These are phyloP conservation scores for Azemiops feae DNA, from an alignment of 2,113 vertebrate genomes.

Conservation along the genomic window DNA sequence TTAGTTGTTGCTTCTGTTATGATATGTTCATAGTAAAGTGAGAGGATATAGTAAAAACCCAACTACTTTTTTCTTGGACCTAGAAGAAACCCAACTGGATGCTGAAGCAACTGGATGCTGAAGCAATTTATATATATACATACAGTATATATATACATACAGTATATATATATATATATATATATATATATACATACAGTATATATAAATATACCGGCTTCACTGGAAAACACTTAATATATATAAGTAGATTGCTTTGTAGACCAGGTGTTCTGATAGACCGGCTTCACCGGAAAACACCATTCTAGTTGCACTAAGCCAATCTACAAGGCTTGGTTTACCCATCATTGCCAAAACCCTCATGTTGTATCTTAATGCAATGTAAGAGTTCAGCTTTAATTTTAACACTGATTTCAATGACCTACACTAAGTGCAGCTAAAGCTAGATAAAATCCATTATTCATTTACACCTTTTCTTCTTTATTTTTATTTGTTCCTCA, in stretches of 20 bases:
- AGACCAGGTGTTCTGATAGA: too few species aligned
- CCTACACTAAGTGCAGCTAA: not conserved
- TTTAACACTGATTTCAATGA: not conserved
- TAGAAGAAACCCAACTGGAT: not conserved
- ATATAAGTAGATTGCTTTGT: too few species aligned
- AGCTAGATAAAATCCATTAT: not conserved
- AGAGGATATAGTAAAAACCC: not conserved
- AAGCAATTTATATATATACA: too few species aligned
- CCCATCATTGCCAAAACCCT: not conserved
- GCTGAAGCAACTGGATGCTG: too few species aligned
- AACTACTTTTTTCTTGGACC: not conserved
- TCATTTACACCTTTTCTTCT: not conserved
- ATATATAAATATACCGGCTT: too few species aligned
- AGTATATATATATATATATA: too few species aligned
- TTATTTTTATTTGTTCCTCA: not conserved
- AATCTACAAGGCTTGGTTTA: not conserved
- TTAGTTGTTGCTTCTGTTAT: not conserved
- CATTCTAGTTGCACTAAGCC: not conserved
- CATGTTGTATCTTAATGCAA: not conserved
- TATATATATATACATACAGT: too few species aligned
- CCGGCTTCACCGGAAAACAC: too few species aligned
- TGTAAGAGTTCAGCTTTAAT: not conserved
- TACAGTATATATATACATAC: too few species aligned
- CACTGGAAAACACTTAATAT: too few species aligned
- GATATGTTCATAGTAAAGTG: not conserved